Percentiles rank a stretch among this genome's conserved stretches.
Evolutionary conservation across 1,140 invertebrate species (phyloP).

Genomic region (Bombus polaris): DNA sequence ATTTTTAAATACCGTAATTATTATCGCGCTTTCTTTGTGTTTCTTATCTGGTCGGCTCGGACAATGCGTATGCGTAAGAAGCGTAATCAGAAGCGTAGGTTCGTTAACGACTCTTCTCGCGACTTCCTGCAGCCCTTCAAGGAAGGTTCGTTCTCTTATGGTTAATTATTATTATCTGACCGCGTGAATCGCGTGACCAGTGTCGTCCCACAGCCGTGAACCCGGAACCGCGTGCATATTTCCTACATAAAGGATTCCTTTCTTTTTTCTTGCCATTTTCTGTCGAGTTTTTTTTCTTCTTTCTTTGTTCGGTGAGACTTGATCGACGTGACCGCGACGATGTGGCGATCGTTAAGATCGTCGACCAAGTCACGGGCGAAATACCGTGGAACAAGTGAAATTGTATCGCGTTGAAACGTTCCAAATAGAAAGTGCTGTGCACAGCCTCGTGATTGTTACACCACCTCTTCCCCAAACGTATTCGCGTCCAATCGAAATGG

Average conservation of each 20-base stretch:
- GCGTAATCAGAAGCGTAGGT: slow-evolving; percentile 29
- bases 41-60: background rate
- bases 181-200: slow-evolving; percentile 75
- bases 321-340: slow-evolving; percentile 20
- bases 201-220: slow-evolving; percentile 67
- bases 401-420: slow-evolving; percentile 71
- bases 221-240: slow-evolving; percentile 67
- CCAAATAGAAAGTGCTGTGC: slow-evolving; percentile 73
- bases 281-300: background rate
- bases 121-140: slow-evolving; percentile 53
- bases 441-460: slow-evolving; percentile 7
- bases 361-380: slow-evolving; percentile 52
- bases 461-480: slow-evolving; percentile 1
- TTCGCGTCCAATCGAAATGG: background rate
- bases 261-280: slow-evolving; percentile 8
- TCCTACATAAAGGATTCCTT: slow-evolving; percentile 45
- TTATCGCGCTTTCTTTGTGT: background rate
- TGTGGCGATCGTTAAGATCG: slow-evolving; percentile 22
- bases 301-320: slow-evolving; percentile 23
- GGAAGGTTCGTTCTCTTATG: slow-evolving; percentile 29
- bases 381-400: slow-evolving; percentile 73
- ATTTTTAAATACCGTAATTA: background rate
- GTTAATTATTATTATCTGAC: slow-evolving; percentile 66
- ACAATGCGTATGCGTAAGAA: background rate
- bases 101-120: slow-evolving; percentile 46